Evolutionary conservation across 2,113 vertebrate species (phyloP).

Genomic region (Sander lucioperca): DNA sequence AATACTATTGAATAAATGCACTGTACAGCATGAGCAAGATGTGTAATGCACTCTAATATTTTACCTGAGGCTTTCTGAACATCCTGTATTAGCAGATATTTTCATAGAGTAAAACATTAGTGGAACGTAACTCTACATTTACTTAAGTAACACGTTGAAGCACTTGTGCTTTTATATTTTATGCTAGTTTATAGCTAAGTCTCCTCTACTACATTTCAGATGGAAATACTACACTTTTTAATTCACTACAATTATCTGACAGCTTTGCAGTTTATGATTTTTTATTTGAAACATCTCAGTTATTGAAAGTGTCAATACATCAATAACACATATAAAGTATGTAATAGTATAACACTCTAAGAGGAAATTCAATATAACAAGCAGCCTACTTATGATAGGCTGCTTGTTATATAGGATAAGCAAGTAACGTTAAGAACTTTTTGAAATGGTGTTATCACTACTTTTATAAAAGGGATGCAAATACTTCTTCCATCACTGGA

Average conservation of each 20-base stretch:
- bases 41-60: neutral
- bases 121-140: neutral
- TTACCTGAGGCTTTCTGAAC: neutral
- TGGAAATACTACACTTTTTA: neutral
- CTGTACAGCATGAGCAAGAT: neutral
- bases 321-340: neutral
- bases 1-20: conserved; percentile 1
- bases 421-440: neutral
- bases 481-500: neutral
- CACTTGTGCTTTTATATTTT: neutral
- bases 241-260: neutral
- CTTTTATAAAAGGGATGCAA: neutral
- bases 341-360: too few species aligned
- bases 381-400: neutral
- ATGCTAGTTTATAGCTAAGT: neutral
- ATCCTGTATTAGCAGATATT: neutral
- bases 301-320: neutral
- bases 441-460: neutral
- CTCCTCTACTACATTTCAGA: neutral
- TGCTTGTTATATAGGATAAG: too few species aligned
- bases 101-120: neutral
- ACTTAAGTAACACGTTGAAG: neutral
- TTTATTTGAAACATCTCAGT: neutral
- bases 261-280: neutral
- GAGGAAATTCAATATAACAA: neutral